Base-by-base conservation (phyloP, 1,140 invertebrate genomes). In the Drosophila varians region DNA sequence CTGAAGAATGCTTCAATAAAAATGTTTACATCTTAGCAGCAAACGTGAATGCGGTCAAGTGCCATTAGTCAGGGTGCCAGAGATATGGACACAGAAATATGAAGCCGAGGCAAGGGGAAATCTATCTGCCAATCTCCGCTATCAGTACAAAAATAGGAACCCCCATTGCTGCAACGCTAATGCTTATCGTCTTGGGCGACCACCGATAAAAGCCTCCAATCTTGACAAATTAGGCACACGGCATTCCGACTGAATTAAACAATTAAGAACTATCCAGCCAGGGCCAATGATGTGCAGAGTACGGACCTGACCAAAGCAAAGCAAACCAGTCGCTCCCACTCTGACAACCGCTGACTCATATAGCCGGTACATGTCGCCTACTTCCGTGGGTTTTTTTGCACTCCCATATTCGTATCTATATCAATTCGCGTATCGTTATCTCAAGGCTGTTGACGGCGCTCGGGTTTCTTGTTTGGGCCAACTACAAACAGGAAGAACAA, bases 151-250 rank as follows among this genome's bases (percentile, higher is more conserved):
- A 54, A 46, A 45, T 36, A 43, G 46, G 58, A 66, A 51, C 62
- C 26, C 46, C 62, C 58, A 19, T 36, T 43, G 62, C 9, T 58
- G 34, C 57, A 64, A 14, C 26, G 62, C 38, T 53, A 43, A 9
- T 19, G 45, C 55, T 58, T 66, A 66, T 66, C 64, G 60, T 66
- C 47, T 34, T 34, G 53, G 60, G 9, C 42, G 12, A 18, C 60
- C 31, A 34, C 26, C 51, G 65, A 69, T 69, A 69, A 38, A 53
- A 6, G 66, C 54, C 68, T 26, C 31, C 38, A 72, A 45, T 60
- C 68, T 72, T 60, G 66, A 60, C 55, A 72, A 72, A 72, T 72
- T 72, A 72, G 61, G 69, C 53, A 16, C 53, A 25, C 18, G 66
- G 55, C 31, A 70, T 58, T 70, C 64, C 38, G 48, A 0, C 26